These are phyloP conservation scores for Venturia canescens DNA, from an alignment of 1,140 invertebrate genomes.

Conservation along the genomic window DNA sequence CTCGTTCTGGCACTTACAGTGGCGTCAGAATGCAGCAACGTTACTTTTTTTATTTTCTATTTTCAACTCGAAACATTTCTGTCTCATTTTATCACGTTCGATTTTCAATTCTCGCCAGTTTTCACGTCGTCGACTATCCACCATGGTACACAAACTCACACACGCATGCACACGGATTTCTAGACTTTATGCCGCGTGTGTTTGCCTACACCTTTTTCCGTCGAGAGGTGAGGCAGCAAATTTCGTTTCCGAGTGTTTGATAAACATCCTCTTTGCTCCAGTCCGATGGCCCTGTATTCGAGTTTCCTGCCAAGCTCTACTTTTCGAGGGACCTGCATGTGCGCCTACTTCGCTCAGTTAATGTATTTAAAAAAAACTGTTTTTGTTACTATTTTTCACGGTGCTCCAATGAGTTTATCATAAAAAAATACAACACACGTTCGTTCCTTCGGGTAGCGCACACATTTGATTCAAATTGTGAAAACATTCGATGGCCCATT, in stretches of 20 bases:
- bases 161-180: background rate
- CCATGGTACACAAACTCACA: background rate
- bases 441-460: too few relatives aligned
- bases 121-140: background rate
- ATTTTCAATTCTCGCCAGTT: slow-evolving; percentile 15
- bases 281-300: slow-evolving; percentile 7
- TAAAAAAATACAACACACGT: too few relatives aligned
- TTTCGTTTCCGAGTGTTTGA: slow-evolving; percentile 39
- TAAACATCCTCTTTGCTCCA: slow-evolving; percentile 37
- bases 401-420: too few relatives aligned
- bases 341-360: too few relatives aligned
- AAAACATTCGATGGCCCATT: too few relatives aligned
- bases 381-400: too few relatives aligned
- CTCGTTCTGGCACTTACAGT: slow-evolving; percentile 3
- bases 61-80: slow-evolving; percentile 21
- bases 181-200: background rate
- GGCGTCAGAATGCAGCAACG: slow-evolving; percentile 26
- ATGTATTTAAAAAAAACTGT: too few relatives aligned
- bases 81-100: slow-evolving; percentile 6
- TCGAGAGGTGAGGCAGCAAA: slow-evolving; percentile 41
- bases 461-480: too few relatives aligned
- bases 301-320: background rate
- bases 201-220: slow-evolving; percentile 16
- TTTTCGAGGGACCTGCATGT: background rate
- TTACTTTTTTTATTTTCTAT: slow-evolving; percentile 16